Conservation (phyloP, 30 jellyfish, hydroid and myxozoan genomes). For the Morbakka virulenta region DNA sequence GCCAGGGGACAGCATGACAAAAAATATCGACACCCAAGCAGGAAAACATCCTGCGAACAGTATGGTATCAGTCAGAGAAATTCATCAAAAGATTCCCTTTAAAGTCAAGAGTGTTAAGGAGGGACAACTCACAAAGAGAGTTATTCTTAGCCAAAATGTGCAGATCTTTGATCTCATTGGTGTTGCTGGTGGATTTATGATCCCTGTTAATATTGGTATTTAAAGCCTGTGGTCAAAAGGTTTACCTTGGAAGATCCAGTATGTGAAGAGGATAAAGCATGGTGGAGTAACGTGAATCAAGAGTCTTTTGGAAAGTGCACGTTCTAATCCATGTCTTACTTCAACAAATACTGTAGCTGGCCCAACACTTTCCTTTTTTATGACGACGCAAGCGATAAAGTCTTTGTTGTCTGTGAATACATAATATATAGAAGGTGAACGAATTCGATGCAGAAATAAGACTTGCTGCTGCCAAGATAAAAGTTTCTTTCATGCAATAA, state of each 20-base stretch:
- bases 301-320: too few species aligned
- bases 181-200: background rate
- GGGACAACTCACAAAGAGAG: background rate
- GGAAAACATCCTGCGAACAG: conserved; percentile 35
- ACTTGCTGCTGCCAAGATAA: conserved; percentile 36
- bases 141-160: background rate
- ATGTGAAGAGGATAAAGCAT: conserved; percentile 5
- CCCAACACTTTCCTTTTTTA: background rate
- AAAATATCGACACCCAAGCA: too few species aligned
- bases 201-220: background rate
- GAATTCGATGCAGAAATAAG: too few species aligned
- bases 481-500: conserved; percentile 29
- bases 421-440: too few species aligned
- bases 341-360: too few species aligned
- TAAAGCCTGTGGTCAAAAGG: conserved; percentile 39
- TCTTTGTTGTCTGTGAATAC: too few species aligned
- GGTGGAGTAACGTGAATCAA: too few species aligned
- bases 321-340: background rate
- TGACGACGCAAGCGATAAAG: conserved; percentile 7
- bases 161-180: background rate
- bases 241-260: conserved; percentile 23
- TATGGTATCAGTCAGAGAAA: conserved; percentile 9
- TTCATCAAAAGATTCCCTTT: background rate
- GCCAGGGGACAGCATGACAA: background rate
- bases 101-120: background rate